Evolutionary conservation across 2,113 vertebrate species (phyloP), one percentile per base, ranked within the genome.

Genomic region (Gallinago media): DNA sequence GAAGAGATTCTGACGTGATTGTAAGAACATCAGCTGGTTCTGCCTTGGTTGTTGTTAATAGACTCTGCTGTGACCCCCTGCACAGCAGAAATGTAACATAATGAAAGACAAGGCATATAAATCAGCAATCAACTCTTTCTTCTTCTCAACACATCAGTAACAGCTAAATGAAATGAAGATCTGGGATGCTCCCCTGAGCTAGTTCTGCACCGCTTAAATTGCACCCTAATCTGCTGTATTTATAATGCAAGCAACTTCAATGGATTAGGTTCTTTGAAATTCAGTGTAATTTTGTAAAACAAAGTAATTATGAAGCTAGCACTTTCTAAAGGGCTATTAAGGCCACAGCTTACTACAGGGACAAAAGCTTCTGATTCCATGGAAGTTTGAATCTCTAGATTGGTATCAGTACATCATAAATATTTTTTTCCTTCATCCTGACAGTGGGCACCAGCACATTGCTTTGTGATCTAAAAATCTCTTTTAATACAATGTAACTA

Each of bases 101-200:
- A 84, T 74, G 89, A 78, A 94, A 91, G 73, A 38, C 36, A 59
- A 67, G 49, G 65, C 54, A 84, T 38, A 72, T 59, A 91, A 94
- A 97, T 86, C 79, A 95, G 93, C 85, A 84, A 91, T 87, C 84
- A 94, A 20, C 59, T 58, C 59, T 82, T 92, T 38, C 68, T 56
- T 61, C 66, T 87, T 42, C 76, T 72, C 11, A 4, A 56, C 38
- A 88, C 46, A 70, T 66, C 89, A 90, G 87, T 85, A 73, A 66
- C 79, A 84, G 55, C 36, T 38, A 61, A 85, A 76, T 36, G 72
- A 90, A 94, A 90, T 17, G 50, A 78, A 74, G 77, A 73, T 62
- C 47, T 73, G 66, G 66, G 61, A 70, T 84, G 49, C 47, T 80
- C 79, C 61, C 83, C 52, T 68, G 67, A 81, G 50, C 74, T 61